Evolutionary conservation across 2,113 vertebrate genomes (phyloP), one percentile per base, ranked within the genome.

Genomic region (Etia nguti): DNA sequence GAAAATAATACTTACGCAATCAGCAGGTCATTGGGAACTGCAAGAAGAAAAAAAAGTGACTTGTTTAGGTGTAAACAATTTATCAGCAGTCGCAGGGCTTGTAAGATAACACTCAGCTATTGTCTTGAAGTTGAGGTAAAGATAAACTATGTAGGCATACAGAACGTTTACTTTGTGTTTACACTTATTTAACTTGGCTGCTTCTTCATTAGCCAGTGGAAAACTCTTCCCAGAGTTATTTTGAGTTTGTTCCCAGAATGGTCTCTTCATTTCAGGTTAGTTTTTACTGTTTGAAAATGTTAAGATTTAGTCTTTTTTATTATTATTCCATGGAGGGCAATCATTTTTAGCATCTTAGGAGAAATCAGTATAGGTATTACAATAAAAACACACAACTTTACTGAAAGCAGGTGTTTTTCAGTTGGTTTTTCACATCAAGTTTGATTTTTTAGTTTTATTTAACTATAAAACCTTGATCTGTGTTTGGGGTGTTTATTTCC

Each of bases 1-100:
- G 4, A 81, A 82, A 22, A 82, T 13, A 13, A 89, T 93, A 99
- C 98, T 98, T 89, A 99, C 98, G 97, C 97, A 94, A 97, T 95
- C 1, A 99, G 96, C 38, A 98, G 95, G 1, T 98, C 97, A 94
- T 99, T 97, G 1, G 98, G 96, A 81, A 99, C 98, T 99, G 96
- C 79, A 97, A 94, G 87, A 92, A 89, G 87, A 2, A 2, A n/a
- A 46, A 48, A 77, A 79, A 46, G 13, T 22, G 1, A 48, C 4
- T 13, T 54, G 6, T 6, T 55, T 22, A 59, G 48, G 2, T 48
- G 18, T 13, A 20, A 75, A 68, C 5, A 18, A 41, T 83, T 16
- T 12, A 55, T 24, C 50, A 55, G 11, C 20, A 56, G 31, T 6
- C 34, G 46, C 31, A 54, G 62, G 50, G 34, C 8, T 13, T 24